Evolutionary conservation across 2,888 invertebrate species (phyloP).

Genomic region (Eristalis intricaria): DNA sequence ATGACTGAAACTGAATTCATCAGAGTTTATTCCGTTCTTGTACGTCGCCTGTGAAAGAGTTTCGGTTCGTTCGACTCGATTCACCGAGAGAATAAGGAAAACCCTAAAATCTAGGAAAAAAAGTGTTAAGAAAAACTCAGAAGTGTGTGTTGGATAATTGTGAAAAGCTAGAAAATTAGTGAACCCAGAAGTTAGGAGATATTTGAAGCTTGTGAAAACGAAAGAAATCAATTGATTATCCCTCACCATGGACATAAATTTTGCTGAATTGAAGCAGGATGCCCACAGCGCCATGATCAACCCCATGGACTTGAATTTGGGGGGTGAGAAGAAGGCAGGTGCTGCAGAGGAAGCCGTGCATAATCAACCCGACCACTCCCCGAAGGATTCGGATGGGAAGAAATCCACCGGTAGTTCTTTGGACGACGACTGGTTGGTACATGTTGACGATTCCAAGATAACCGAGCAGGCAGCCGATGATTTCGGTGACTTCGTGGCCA

Average conservation of each 20-base stretch:
- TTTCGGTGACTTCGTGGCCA: conserved; percentile 76
- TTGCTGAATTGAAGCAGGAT: conserved; percentile 75
- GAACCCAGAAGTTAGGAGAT: conserved; percentile 3
- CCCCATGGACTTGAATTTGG: conserved; percentile 76
- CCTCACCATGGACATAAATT: conserved; percentile 78
- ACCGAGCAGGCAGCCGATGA: conserved; percentile 76
- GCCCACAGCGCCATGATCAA: conserved; percentile 77
- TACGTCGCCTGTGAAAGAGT: conserved; percentile 66
- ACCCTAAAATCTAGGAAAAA: conserved; percentile 26
- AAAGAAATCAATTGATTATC: conserved; percentile 51
- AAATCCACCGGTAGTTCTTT: conserved; percentile 78
- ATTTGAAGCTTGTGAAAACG: conserved; percentile 7
- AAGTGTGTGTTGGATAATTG: background rate
- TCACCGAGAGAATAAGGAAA: conserved; percentile 12
- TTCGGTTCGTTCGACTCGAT: conserved; percentile 55
- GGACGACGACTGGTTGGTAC: conserved; percentile 77
- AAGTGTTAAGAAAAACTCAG: background rate
- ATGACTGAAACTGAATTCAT: conserved; percentile 52
- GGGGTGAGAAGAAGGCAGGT: conserved; percentile 73
- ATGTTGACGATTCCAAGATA: conserved; percentile 79
- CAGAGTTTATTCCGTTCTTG: conserved; percentile 67
- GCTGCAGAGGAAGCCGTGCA: conserved; percentile 41
- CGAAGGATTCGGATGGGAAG: conserved; percentile 67
- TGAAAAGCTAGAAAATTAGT: background rate
- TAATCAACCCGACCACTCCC: conserved; percentile 63